These are phyloP conservation scores for Glaucopsyche alexis DNA, from an alignment of 2,888 invertebrate species.

Conservation along the genomic window DNA sequence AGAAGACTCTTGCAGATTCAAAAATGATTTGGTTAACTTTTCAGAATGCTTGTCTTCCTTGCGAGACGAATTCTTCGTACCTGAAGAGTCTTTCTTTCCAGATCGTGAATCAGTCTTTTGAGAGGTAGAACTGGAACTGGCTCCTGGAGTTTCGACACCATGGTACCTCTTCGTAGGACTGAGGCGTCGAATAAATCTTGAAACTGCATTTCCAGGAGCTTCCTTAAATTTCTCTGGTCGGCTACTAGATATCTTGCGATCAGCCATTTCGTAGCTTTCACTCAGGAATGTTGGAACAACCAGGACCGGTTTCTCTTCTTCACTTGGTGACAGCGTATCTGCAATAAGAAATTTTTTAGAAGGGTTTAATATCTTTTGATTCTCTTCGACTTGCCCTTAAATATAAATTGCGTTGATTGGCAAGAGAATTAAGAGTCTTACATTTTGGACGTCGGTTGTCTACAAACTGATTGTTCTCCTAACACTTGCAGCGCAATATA, in stretches of 20 bases:
- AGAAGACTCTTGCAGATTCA: slow-evolving; percentile 6
- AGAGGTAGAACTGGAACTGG: not conserved
- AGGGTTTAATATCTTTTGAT: not conserved
- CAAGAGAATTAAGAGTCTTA: not conserved
- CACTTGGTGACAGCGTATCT: not conserved
- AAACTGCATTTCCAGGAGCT: slow-evolving; percentile 4
- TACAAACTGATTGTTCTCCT: not conserved
- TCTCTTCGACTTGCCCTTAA: not conserved
- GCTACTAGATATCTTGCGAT: slow-evolving; percentile 8
- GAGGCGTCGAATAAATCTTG: slow-evolving; percentile 1
- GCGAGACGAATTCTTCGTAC: not conserved
- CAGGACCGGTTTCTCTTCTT: not conserved
- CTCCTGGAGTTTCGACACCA: not conserved
- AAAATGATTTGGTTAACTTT: slow-evolving; percentile 6
- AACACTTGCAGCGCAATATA: not conserved
- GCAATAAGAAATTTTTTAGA: not conserved
- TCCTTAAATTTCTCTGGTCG: not conserved
- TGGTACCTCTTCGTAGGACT: slow-evolving; percentile 16
- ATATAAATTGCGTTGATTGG: slow-evolving; percentile 4
- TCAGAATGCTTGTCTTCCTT: slow-evolving; percentile 5
- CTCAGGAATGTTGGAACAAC: not conserved
- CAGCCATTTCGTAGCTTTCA: not conserved
- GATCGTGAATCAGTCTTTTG: not conserved
- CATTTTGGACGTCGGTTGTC: slow-evolving; percentile 1
- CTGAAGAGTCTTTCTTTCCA: slow-evolving; percentile 6